A percentile compares a stretch with the other conserved stretches of the same genome.
phyloP scores from a whole-genome alignment of 2,113 vertebrate genomes.

The Larimichthys crocea region DNA sequence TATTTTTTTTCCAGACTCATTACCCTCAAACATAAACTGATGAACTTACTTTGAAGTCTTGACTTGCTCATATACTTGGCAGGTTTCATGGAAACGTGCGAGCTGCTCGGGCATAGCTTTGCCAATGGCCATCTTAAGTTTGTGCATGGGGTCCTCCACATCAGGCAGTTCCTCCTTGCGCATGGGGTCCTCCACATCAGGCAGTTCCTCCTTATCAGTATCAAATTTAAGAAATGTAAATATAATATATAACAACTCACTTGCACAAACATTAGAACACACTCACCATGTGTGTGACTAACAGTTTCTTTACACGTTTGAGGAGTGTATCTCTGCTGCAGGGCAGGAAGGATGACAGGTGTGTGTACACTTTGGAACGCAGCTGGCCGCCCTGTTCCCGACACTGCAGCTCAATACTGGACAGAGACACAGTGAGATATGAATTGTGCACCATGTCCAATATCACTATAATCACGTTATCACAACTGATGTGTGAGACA shows the following conservation, averaged over 20 bases:
- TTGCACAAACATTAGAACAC: neutral
- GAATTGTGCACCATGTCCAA: neutral
- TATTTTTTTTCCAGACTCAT: neutral
- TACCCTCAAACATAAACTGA: neutral
- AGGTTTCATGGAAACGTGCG: conserved; percentile 88
- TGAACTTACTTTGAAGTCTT: conserved; percentile 89
- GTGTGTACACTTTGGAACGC: conserved; percentile 91
- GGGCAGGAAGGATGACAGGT: conserved; percentile 92
- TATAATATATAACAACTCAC: neutral
- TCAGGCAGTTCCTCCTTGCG: conserved; percentile 84
- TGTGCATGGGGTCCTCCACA: conserved; percentile 87
- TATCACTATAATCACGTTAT: neutral
- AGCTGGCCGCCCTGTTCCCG: conserved; percentile 87
- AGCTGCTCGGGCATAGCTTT: conserved; percentile 94
- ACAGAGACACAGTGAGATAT: conserved; percentile 19
- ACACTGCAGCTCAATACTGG: conserved; percentile 91
- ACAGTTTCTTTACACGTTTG: conserved; percentile 89
- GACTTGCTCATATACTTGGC: conserved; percentile 88
- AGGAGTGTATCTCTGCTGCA: conserved; percentile 92
- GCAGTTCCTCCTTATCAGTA: conserved; percentile 84
- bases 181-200: conserved; percentile 85
- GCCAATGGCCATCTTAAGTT: conserved; percentile 90
- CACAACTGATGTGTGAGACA: neutral
- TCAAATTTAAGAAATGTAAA: conserved; percentile 7
- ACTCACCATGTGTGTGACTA: conserved; percentile 87